Base-by-base conservation (phyloP, 2,113 vertebrate species). In the Myotis davidii region DNA sequence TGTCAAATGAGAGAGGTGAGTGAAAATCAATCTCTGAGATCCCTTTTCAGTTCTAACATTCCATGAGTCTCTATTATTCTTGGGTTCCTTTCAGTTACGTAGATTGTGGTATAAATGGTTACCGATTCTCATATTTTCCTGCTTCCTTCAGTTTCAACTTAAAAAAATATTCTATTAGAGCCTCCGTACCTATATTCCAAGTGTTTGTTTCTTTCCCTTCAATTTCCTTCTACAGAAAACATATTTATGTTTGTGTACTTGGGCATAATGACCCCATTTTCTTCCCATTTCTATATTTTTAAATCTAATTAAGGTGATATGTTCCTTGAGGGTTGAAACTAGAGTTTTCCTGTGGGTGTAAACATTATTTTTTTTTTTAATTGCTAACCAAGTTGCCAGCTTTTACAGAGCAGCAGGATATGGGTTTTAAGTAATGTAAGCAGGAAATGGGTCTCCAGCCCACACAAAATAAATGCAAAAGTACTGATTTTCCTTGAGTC, bases 281-380 rank as follows among this genome's bases (percentile, higher is more conserved):
- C 90, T 96, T 90, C 77, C 69, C 78, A 86, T 97, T 95, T 97
- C 73, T 96, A 59, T 95, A 96, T 97, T 97, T 97, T 97, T 86
- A 93, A 97, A 96, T 94, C 92, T 95, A 96, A 97, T 96, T 94
- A 97, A 96, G 86, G 92, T 94, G 96, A 86, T 89, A 97, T 42
- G 92, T 91, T 97, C 92, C 85, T 92, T 95, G 78, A 92, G 94
- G 85, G 83, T 54, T 92, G 96, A 94, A 88, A 95, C 45, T n/a
- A 79, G 56, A 76, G 42, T 91, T 95, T 94, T 94, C 74, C 94
- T 96, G 88, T 96, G 94, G 78, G 88, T 83, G 70, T 95, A 96
- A 97, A 98, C 94, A 94, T 91, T 95, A 59, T 85, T 95, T 29
- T 93, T 94, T 98, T 94, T 98, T 90, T 94, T 23, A 96, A 96